These are phyloP conservation scores for Verasper variegatus DNA, from an alignment of 2,113 vertebrate genomes.

Conservation along the genomic window DNA sequence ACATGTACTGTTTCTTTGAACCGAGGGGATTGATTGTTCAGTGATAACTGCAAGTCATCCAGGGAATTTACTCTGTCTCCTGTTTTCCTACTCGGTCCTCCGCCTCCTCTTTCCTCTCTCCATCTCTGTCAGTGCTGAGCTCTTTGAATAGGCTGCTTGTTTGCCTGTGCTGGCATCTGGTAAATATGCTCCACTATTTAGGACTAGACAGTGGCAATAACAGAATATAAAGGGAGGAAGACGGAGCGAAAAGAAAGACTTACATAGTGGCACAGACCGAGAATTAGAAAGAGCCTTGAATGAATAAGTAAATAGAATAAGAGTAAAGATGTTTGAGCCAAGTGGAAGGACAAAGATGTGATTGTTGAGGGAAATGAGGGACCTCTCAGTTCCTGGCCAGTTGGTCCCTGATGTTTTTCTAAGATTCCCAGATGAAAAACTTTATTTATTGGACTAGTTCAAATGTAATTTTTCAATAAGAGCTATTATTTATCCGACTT, in stretches of 20 bases:
- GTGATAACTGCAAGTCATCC: conserved; percentile 44
- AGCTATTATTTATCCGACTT: no score
- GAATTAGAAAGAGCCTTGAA: conserved; percentile 33
- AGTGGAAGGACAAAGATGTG: conserved; percentile 64
- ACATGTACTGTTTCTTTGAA: conserved; percentile 10
- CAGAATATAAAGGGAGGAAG: conserved; percentile 26
- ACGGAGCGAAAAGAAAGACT: not conserved
- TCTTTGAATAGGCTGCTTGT: conserved; percentile 62
- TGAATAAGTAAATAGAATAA: conserved; percentile 69
- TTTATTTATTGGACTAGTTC: not conserved
- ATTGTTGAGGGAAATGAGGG: conserved; percentile 49
- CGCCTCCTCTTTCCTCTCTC: conserved; percentile 22
- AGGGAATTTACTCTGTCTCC: conserved; percentile 57
- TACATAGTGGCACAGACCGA: conserved; percentile 26
- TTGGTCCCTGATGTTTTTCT: conserved; percentile 54
- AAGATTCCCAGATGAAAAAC: conserved; percentile 39
- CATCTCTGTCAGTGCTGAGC: conserved; percentile 12
- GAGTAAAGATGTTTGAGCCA: conserved; percentile 69
- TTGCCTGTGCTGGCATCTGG: conserved; percentile 30
- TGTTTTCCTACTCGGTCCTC: conserved; percentile 9
- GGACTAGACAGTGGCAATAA: conserved; percentile 32
- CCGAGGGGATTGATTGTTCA: conserved; percentile 13
- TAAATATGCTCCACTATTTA: conserved; percentile 53
- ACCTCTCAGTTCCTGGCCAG: conserved; percentile 54
- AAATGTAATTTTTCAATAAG: not conserved